A percentile compares a stretch with the other conserved stretches of the same genome.
Conservation (phyloP, 2,113 vertebrate species). For the Machaerirhynchus nigripectus region DNA sequence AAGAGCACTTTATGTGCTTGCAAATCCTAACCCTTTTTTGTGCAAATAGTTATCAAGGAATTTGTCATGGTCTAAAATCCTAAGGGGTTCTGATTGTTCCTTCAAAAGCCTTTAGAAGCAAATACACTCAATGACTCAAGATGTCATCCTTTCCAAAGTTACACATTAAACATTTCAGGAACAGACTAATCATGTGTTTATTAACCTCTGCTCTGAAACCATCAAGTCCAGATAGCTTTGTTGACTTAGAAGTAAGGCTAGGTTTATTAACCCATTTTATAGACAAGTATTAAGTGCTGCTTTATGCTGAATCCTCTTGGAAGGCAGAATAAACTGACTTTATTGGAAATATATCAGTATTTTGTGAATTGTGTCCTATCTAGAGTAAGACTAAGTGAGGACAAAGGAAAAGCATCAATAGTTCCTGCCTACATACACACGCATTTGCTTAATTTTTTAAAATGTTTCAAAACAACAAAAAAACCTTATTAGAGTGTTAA, state of each 20-base stretch:
- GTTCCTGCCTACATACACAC: background rate
- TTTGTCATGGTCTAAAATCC: background rate
- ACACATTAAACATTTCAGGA: background rate
- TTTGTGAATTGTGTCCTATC: background rate
- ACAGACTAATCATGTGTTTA: background rate
- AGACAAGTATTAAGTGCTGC: background rate
- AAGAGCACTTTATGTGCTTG: background rate
- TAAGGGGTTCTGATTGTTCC: background rate
- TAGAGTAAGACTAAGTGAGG: background rate
- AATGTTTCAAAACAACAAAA: background rate
- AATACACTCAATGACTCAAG: background rate
- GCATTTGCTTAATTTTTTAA: background rate
- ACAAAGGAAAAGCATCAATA: background rate
- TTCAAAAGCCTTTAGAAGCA: background rate
- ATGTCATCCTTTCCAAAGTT: background rate
- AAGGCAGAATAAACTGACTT: background rate
- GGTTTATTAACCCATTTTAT: constrained; percentile 1
- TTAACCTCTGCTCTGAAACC: constrained; percentile 13
- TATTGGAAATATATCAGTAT: background rate
- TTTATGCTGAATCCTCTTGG: constrained; percentile 10
- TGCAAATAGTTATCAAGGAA: background rate
- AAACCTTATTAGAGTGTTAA: fast-evolving
- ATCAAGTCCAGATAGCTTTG: background rate
- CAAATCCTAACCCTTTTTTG: background rate
- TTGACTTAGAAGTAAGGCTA: background rate